These are phyloP conservation scores for Chrysolina americana DNA, from an alignment of 2,888 invertebrate species.

Conservation along the genomic window DNA sequence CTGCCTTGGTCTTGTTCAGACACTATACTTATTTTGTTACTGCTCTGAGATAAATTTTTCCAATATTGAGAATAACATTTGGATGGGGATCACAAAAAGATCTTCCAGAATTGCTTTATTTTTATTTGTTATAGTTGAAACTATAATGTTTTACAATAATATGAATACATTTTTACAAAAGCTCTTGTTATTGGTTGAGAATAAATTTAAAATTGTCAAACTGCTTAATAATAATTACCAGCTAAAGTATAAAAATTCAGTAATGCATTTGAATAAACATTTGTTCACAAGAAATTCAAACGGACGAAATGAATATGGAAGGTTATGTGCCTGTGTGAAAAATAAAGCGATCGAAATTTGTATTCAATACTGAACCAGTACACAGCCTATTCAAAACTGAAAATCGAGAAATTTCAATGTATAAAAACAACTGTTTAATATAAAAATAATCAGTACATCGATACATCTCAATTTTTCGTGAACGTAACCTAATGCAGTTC, in stretches of 20 bases:
- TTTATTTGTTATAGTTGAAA: constrained; percentile 8
- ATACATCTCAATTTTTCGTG: not conserved
- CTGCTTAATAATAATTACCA: not conserved
- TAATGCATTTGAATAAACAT: not conserved
- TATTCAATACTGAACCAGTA: not conserved
- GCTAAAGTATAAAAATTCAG: constrained; percentile 14
- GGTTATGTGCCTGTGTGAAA: not conserved
- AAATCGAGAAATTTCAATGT: not conserved
- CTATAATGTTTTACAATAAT: constrained; percentile 3
- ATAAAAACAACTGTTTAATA: not conserved
- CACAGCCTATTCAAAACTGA: not conserved
- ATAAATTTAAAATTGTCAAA: not conserved
- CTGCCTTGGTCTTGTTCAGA: no score
- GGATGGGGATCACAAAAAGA: not conserved
- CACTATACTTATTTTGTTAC: no score
- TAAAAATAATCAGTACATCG: not conserved
- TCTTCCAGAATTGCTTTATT: not conserved
- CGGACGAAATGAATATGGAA: not conserved
- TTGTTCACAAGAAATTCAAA: not conserved
- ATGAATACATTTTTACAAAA: constrained; percentile 14
- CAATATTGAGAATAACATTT: no score
- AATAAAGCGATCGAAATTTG: not conserved
- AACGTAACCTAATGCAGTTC: not conserved
- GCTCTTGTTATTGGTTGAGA: constrained; percentile 13
- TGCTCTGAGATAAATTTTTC: no score